A percentile compares a stretch with the other conserved stretches of the same genome.
phyloP scores from a whole-genome alignment of 1,140 invertebrate genomes.

The Drosophila persimilis region DNA sequence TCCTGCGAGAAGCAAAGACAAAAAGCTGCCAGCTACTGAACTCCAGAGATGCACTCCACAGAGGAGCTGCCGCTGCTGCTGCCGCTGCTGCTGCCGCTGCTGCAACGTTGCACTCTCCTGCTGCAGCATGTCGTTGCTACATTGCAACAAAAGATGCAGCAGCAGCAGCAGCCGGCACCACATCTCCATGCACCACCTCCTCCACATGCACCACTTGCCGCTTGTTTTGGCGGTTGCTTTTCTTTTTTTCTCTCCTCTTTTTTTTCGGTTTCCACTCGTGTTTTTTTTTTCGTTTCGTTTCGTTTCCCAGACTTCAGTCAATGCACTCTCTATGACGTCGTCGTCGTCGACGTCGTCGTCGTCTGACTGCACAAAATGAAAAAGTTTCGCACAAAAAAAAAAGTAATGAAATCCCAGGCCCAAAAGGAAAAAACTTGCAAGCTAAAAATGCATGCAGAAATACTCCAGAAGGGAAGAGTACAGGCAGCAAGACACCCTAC shows the following conservation, averaged over 20 bases:
- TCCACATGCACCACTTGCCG: conserved; percentile 28
- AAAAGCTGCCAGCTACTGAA: conserved; percentile 72
- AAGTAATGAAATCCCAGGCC: conserved; percentile 70
- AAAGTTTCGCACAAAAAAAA: conserved; percentile 68
- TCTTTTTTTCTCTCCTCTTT: too few relatives aligned
- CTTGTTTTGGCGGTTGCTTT: conserved; percentile 14
- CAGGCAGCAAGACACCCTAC: conserved; percentile 8
- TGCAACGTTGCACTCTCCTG: background rate
- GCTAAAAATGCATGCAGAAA: conserved; percentile 39
- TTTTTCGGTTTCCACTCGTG: conserved; percentile 22
- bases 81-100: background rate
- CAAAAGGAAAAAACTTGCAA: conserved; percentile 73
- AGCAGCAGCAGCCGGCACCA: conserved; percentile 9
- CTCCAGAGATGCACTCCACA: conserved; percentile 27
- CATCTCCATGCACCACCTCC: conserved; percentile 15
- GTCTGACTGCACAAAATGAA: conserved; percentile 81
- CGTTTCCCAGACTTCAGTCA: conserved; percentile 72
- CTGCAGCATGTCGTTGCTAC: conserved; percentile 61
- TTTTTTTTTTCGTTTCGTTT: conserved; percentile 34
- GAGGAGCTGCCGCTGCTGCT: background rate
- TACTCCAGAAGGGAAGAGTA: background rate
- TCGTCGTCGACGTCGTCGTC: conserved; percentile 56
- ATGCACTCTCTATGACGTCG: conserved; percentile 78
- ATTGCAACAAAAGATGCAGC: conserved; percentile 78
- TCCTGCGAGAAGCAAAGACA: conserved; percentile 49